phyloP scores from a whole-genome alignment of 2,113 vertebrate genomes.

The Origma solitaria region DNA sequence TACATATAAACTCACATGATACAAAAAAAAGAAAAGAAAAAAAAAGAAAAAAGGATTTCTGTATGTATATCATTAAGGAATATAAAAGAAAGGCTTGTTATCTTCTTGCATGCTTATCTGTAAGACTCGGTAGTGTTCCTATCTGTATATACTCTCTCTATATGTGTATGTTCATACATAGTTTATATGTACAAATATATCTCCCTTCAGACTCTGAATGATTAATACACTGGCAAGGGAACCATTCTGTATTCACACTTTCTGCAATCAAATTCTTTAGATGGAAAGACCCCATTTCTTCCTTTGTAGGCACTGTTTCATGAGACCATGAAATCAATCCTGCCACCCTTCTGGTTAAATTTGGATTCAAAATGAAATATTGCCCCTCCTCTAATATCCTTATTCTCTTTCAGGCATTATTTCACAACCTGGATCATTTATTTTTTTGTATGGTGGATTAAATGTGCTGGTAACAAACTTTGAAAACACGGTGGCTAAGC shows the following conservation, averaged over 20 bases:
- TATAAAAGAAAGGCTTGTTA: slow-evolving; percentile 3
- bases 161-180: neutral
- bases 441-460: neutral
- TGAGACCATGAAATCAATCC: slow-evolving; percentile 27
- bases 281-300: neutral
- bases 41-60: neutral
- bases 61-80: slow-evolving; percentile 8
- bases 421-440: neutral
- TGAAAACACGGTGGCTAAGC: neutral
- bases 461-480: neutral
- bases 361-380: slow-evolving; percentile 35
- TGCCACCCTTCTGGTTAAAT: neutral
- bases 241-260: neutral
- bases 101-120: slow-evolving; percentile 2
- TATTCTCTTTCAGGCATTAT: slow-evolving; percentile 19
- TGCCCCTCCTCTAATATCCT: neutral
- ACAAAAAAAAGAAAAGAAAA: no score
- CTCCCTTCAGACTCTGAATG: neutral
- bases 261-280: neutral
- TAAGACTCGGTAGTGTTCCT: neutral
- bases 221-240: neutral
- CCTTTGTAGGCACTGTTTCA: neutral
- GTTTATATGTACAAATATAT: neutral
- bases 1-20: slow-evolving; percentile 18
- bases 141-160: neutral